Base-by-base conservation (phyloP, 2,113 vertebrate species). In the Anoura caudifer region DNA sequence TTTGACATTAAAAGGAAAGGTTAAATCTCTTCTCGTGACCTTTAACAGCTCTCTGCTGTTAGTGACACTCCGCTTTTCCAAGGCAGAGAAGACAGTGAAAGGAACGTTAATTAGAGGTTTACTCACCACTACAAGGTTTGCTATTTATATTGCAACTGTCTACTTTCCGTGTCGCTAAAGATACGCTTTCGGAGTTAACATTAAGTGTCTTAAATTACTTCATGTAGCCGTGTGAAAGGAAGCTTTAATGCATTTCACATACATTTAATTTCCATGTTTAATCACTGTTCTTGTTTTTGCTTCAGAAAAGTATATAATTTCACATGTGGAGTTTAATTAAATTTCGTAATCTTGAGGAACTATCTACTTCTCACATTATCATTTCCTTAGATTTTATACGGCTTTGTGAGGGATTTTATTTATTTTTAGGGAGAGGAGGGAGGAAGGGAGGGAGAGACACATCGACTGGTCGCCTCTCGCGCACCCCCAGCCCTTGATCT, bases 1-100 rank as follows among this genome's bases (percentile, higher is more conserved):
- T 97, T 90, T 98, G 97, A 98, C 97, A 97, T 98, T 98, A 97
- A 98, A 82, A 93, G 84, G 95, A 98, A 98, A 98, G 96, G 93
- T 98, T 98, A 97, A 2, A 75, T 90, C 96, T 96, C 72, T 97
- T 85, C 90, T 95, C 96, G 92, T 77, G 54, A 87, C 82, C 93
- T 98, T 98, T 97, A 98, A 97, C 98, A 98, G 87, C 33, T 8
- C 54, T 12, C 63, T 15, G 28, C 91, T 20, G 2, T 33, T 20
- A 15, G 52, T 5, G 0, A 28, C n/a, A 11, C 54, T 19, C 56
- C 17, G 38, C 91, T 97, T 24, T 12, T 17, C 36, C 77, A 59
- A 69, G 76, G 70, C 59, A 77, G 56, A 76, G 90, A 96, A 94
- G 54, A 75, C 22, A 43, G 87, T 76, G 77, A 84, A 90, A 95